These are phyloP conservation scores for Tethea ocularis DNA, from an alignment of 2,888 invertebrate species.

Conservation along the genomic window DNA sequence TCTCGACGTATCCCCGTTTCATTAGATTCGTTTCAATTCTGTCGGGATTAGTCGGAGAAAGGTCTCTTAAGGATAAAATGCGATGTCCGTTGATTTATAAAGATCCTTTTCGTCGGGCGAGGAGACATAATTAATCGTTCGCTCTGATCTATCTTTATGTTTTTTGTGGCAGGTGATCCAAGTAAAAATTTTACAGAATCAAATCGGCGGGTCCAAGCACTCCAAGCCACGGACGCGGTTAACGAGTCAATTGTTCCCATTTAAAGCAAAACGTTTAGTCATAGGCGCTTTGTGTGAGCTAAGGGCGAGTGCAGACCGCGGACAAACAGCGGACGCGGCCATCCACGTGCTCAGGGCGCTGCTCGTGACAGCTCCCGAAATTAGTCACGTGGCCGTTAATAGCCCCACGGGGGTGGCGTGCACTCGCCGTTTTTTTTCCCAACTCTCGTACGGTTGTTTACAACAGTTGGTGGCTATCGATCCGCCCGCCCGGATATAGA, in stretches of 20 bases:
- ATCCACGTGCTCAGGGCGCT: conserved; percentile 67
- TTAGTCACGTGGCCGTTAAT: conserved; percentile 82
- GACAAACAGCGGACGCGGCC: conserved; percentile 21
- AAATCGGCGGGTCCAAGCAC: conserved; percentile 14
- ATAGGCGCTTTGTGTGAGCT: conserved; percentile 16
- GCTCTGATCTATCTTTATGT: conserved; percentile 56
- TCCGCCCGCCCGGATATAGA: conserved; percentile 63
- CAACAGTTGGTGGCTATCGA: conserved; percentile 82
- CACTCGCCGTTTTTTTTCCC: conserved; percentile 66
- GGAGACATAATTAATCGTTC: conserved; percentile 73
- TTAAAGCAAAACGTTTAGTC: conserved; percentile 3
- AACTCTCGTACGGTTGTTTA: conserved; percentile 71
- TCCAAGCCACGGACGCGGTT: too few species aligned
- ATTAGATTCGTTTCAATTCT: conserved; percentile 82
- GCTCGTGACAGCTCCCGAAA: conserved; percentile 80
- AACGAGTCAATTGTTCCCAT: conserved; percentile 28
- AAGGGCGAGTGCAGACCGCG: conserved; percentile 26
- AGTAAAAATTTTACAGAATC: conserved; percentile 30
- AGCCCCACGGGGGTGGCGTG: conserved; percentile 67
- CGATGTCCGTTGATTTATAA: conserved; percentile 78
- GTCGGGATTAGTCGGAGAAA: conserved; percentile 78
- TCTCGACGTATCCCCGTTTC: conserved; percentile 71
- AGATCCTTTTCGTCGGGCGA: conserved; percentile 65
- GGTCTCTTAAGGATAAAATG: conserved; percentile 75
- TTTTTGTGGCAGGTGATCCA: conserved; percentile 52